These are phyloP conservation scores for Molossus molossus DNA, from an alignment of 2,797 vertebrate genomes.

Conservation along the genomic window DNA sequence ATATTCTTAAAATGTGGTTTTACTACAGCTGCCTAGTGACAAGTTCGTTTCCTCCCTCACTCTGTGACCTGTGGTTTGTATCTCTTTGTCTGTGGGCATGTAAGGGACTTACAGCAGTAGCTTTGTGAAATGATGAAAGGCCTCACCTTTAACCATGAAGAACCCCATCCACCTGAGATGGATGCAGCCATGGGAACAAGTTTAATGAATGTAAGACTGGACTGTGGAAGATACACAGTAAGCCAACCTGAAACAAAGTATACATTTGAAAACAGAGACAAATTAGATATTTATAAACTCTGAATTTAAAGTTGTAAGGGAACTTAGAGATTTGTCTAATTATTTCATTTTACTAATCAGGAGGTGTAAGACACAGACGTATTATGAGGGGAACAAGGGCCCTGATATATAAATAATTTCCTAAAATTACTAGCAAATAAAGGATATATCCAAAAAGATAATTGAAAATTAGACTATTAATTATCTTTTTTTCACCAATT, in stretches of 20 bases:
- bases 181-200: constrained; percentile 26
- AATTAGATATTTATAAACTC: constrained; percentile 26
- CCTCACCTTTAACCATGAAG: constrained; percentile 57
- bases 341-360: constrained; percentile 28
- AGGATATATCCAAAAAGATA: neutral
- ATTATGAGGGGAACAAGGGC: neutral
- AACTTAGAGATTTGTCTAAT: constrained; percentile 48
- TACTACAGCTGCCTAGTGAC: neutral
- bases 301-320: constrained; percentile 42
- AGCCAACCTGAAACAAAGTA: neutral
- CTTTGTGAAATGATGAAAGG: constrained; percentile 65
- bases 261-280: constrained; percentile 49
- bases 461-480: neutral
- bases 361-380: neutral
- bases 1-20: constrained; percentile 23
- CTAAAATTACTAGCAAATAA: constrained; percentile 33
- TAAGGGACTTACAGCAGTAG: constrained; percentile 65
- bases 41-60: constrained; percentile 53
- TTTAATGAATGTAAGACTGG: neutral
- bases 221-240: neutral
- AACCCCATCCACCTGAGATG: neutral
- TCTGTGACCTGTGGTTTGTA: constrained; percentile 50
- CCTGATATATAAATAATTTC: neutral
- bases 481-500: constrained; percentile 8
- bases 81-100: neutral